Evolutionary conservation across 2,888 invertebrate genomes (phyloP).

Genomic region (Loripinus fragilis): DNA sequence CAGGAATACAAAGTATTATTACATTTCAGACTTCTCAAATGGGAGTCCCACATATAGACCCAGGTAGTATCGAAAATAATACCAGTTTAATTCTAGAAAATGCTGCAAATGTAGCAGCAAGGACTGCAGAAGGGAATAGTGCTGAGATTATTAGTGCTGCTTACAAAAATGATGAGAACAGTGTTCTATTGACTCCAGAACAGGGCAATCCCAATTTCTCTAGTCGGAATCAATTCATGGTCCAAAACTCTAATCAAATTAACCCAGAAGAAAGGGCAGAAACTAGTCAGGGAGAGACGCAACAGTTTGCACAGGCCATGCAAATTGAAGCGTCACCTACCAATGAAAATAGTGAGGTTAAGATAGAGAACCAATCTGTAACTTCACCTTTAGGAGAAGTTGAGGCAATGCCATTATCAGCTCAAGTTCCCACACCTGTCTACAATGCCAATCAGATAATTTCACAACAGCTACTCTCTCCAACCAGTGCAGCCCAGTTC

Average conservation of each 20-base stretch:
- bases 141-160: no score
- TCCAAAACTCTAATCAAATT: neutral
- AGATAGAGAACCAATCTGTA: no score
- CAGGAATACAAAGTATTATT: constrained; percentile 29
- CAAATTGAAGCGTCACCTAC: no score
- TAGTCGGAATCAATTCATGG: neutral
- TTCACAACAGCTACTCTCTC: neutral
- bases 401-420: neutral
- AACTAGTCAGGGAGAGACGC: neutral
- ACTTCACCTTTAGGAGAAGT: neutral
- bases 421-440: neutral
- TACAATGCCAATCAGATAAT: neutral
- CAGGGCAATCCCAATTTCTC: neutral
- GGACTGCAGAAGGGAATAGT: neutral
- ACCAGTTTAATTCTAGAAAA: neutral
- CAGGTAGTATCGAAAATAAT: neutral
- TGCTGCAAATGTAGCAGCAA: neutral
- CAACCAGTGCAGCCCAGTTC: neutral
- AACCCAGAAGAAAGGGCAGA: neutral
- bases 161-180: neutral
- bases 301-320: no score
- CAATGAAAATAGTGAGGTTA: no score
- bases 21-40: neutral
- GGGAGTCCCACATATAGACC: neutral
- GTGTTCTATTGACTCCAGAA: neutral